Evolutionary conservation across 2,113 vertebrate species (phyloP), one percentile per base, ranked within the genome.

Genomic region (Isichthys henryi): DNA sequence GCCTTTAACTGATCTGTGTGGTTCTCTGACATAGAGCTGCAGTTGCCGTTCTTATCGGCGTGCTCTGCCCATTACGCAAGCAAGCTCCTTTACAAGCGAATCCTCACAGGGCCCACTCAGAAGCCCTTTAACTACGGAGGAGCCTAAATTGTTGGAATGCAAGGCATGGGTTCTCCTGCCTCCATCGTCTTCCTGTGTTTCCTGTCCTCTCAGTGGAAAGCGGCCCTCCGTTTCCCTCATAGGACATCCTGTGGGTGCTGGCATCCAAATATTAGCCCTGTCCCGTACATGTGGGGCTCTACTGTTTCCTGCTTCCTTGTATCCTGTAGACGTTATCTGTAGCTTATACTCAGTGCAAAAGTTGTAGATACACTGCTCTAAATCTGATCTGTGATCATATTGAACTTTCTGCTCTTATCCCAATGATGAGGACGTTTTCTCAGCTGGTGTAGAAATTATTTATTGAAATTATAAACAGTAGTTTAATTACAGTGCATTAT

Each of bases 221-320:
- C 77, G 66, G 49, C 66, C 53, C 66, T 80, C 89, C 70, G 21
- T 21, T 90, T 88, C 49, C 86, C 89, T 35, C 35, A 35, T 66
- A 80, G 85, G 66, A 90, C 39, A 70, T 88, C 89, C 89, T 90
- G 89, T 90, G 85, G 66, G 62, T 50, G 89, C 49, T 17, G 62
- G 86, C 19, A 21, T 77, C 83, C 53, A 85, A 74, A 89, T 52
- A 74, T 87, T 86, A 70, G 46, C 27, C 56, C 43, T 66, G 35
- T 53, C 23, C 89, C 3, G 5, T 56, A 19, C 23, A n/a, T 45
- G 83, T 27, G 21, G 45, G 27, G 23, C 85, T 50, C 27, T 70
- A 7, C 58, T 74, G 53, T 84, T 89, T 89, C 83, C 89, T 89
- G 89, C 89, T 50, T 70, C 89, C 83, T 43, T 23, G 10, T 58